Conservation (phyloP, 2,888 invertebrate genomes). For the Branchellion lobata region DNA sequence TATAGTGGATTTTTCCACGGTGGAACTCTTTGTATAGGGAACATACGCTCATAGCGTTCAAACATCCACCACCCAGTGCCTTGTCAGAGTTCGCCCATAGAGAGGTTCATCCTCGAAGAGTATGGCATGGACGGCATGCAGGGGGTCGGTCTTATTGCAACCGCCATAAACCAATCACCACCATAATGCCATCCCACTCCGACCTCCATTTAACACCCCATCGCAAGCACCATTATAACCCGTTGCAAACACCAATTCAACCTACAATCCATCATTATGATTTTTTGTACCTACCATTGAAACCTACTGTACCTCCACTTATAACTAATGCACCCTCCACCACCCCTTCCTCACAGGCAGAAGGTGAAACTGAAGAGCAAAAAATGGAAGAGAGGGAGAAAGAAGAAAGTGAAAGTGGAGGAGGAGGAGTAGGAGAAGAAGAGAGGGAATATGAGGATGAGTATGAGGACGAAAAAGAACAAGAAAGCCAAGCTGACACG, state of each 20-base stretch:
- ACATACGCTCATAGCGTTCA: too few relatives aligned
- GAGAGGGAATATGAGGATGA: conserved; percentile 53
- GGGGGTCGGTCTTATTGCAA: not conserved
- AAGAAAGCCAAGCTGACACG: conserved; percentile 54
- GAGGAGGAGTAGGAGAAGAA: conserved; percentile 49
- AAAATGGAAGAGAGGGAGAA: not conserved
- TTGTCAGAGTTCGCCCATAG: not conserved
- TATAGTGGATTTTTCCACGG: too few relatives aligned
- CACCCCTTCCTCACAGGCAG: too few relatives aligned
- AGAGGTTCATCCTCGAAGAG: not conserved
- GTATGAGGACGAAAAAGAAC: conserved; percentile 52
- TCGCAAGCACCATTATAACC: too few relatives aligned
- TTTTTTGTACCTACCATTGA: too few relatives aligned
- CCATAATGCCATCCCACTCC: too few relatives aligned
- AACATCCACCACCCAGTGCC: not conserved
- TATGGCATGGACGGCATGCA: conserved; percentile 11
- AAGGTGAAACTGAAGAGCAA: not conserved
- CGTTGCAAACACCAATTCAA: not conserved
- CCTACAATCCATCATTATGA: too few relatives aligned
- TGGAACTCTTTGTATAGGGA: too few relatives aligned
- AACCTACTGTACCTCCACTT: too few relatives aligned
- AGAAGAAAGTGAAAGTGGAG: not conserved
- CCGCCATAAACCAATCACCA: too few relatives aligned
- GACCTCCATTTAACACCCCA: too few relatives aligned
- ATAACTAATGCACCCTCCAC: too few relatives aligned